Evolutionary conservation across 2,797 vertebrate genomes (phyloP).

Genomic region (Lagorchestes hirsutus): DNA sequence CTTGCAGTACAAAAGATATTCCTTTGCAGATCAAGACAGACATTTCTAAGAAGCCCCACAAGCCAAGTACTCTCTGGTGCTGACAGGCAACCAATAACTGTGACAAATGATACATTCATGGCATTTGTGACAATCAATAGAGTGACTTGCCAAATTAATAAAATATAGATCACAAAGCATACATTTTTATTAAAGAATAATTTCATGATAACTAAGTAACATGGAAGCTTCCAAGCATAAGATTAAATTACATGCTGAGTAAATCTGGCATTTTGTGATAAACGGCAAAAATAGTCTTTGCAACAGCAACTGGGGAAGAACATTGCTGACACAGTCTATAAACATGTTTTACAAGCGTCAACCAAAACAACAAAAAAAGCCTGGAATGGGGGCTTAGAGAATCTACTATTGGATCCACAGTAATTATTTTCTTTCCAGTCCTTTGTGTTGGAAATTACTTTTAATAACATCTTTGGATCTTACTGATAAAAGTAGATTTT

Average conservation of each 20-base stretch:
- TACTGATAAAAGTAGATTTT: conserved; percentile 35
- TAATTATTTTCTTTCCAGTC: conserved; percentile 53
- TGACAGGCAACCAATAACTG: conserved; percentile 76
- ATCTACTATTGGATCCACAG: background rate
- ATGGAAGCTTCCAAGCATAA: conserved; percentile 84
- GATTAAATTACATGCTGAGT: conserved; percentile 86
- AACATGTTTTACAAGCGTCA: conserved; percentile 74
- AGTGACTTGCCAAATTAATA: conserved; percentile 82
- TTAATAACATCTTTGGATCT: conserved; percentile 26
- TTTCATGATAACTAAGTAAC: conserved; percentile 83
- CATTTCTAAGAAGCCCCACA: conserved; percentile 69
- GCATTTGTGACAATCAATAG: conserved; percentile 80
- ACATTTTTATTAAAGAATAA: conserved; percentile 85
- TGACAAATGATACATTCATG: conserved; percentile 80
- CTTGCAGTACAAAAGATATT: conserved; percentile 47
- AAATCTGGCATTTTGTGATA: conserved; percentile 86
- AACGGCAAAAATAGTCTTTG: conserved; percentile 79
- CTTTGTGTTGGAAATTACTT: conserved; percentile 65
- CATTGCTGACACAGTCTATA: conserved; percentile 75
- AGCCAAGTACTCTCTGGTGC: conserved; percentile 55
- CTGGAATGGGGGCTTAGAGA: conserved; percentile 40
- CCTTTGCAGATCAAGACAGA: conserved; percentile 61
- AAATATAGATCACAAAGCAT: conserved; percentile 82
- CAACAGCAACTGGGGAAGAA: conserved; percentile 74
- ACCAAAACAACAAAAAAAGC: conserved; percentile 28